phyloP scores from a whole-genome alignment of 2,888 invertebrate species.

The Helobdella robusta region DNA sequence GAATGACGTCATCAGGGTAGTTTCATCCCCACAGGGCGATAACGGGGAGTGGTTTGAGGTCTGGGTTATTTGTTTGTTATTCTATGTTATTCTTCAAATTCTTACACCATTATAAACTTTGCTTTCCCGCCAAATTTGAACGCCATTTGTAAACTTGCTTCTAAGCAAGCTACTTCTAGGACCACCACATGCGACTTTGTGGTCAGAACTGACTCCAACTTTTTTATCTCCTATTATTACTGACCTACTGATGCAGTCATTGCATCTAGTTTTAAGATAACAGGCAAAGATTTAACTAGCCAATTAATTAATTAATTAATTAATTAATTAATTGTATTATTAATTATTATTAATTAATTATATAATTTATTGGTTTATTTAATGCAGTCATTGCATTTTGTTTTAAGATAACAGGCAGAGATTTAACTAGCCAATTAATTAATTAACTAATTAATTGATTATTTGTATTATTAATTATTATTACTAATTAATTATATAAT shows the following conservation, averaged over 20 bases:
- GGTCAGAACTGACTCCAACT: too few species aligned
- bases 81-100: not conserved
- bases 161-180: not conserved
- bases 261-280: too few species aligned
- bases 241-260: too few species aligned
- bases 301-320: not conserved
- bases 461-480: not conserved
- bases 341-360: not conserved
- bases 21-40: not conserved
- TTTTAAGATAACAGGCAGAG: too few species aligned
- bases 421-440: not conserved
- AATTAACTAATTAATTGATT: not conserved
- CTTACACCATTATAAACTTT: too few species aligned
- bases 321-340: not conserved
- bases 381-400: too few species aligned
- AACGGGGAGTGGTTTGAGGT: slow-evolving; percentile 17
- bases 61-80: not conserved
- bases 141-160: too few species aligned
- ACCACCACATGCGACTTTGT: not conserved
- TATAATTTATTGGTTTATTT: too few species aligned
- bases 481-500: not conserved
- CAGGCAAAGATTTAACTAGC: too few species aligned
- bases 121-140: too few species aligned
- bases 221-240: too few species aligned
- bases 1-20: slow-evolving; percentile 22